These are phyloP conservation scores for Melanerpes aurifrons DNA, from an alignment of 2,113 vertebrate genomes.

Conservation along the genomic window DNA sequence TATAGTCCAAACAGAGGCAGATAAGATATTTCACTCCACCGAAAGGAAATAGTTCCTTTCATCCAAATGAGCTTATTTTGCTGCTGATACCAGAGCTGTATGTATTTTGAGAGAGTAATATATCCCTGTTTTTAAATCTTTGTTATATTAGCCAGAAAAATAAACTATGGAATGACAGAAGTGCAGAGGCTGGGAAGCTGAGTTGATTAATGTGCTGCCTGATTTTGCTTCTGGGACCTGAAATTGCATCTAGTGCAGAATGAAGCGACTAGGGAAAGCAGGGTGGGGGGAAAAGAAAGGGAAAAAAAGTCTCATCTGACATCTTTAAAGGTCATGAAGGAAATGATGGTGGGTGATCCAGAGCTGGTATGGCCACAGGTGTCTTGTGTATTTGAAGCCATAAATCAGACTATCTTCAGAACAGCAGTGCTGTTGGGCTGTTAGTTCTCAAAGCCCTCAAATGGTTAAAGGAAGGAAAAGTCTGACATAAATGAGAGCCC, in stretches of 20 bases:
- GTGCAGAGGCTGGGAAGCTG: not conserved
- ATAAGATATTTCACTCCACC: conserved; percentile 41
- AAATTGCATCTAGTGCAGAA: conserved; percentile 61
- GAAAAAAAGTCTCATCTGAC: conserved; percentile 30
- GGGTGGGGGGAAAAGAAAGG: no score
- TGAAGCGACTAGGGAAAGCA: conserved; percentile 1
- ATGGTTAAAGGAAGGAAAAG: conserved; percentile 9
- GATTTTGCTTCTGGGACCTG: conserved; percentile 67
- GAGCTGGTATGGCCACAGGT: conserved; percentile 25
- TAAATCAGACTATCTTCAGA: not conserved
- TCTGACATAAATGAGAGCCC: not conserved
- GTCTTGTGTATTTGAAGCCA: not conserved
- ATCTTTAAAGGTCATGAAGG: conserved; percentile 66
- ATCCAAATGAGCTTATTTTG: conserved; percentile 60
- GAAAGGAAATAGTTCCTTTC: conserved; percentile 48
- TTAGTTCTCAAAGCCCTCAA: not conserved
- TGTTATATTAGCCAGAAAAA: conserved; percentile 47
- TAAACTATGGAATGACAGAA: conserved; percentile 32
- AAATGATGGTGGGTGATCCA: conserved; percentile 40
- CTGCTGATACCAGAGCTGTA: not conserved
- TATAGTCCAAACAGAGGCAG: conserved; percentile 47
- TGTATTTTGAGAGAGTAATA: conserved; percentile 23
- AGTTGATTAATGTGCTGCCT: conserved; percentile 70
- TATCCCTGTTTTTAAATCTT: conserved; percentile 5
- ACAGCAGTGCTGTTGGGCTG: not conserved